Evolutionary conservation across 2,888 invertebrate species (phyloP).

Genomic region (Stenodera caucasica): DNA sequence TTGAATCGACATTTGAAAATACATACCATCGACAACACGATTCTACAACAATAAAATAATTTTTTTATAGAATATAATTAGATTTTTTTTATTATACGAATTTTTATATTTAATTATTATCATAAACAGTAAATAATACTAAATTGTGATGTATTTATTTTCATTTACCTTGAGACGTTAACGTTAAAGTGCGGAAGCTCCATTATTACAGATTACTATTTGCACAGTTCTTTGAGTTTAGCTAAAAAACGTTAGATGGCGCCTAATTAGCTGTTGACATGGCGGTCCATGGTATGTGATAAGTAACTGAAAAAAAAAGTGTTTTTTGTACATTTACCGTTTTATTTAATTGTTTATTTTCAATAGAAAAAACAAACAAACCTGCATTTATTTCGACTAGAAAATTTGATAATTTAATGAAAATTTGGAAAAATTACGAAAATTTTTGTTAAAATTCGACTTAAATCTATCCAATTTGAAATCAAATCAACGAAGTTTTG

Average conservation of each 20-base stretch:
- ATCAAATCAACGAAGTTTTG: not conserved
- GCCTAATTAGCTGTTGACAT: conserved; percentile 3
- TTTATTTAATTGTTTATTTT: not conserved
- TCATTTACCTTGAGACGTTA: too few relatives aligned
- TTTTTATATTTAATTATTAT: too few relatives aligned
- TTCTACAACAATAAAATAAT: not conserved
- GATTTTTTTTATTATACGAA: too few relatives aligned
- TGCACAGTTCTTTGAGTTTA: not conserved
- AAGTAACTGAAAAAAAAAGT: conserved; percentile 8
- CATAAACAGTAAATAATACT: too few relatives aligned
- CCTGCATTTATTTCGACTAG: too few relatives aligned
- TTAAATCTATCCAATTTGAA: not conserved
- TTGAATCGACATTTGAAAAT: not conserved
- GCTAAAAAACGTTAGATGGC: not conserved
- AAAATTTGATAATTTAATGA: too few relatives aligned
- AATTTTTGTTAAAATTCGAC: not conserved
- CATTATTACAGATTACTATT: not conserved
- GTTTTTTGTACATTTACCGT: not conserved
- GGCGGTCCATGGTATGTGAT: conserved; percentile 8
- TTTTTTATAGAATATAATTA: too few relatives aligned
- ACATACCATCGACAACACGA: not conserved
- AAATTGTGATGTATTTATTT: too few relatives aligned
- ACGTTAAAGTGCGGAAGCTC: too few relatives aligned
- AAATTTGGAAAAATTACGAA: too few relatives aligned
- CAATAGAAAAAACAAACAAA: too few relatives aligned